phyloP scores from a whole-genome alignment of 2,113 vertebrate species.

The Forbesichthys papilliferus region DNA sequence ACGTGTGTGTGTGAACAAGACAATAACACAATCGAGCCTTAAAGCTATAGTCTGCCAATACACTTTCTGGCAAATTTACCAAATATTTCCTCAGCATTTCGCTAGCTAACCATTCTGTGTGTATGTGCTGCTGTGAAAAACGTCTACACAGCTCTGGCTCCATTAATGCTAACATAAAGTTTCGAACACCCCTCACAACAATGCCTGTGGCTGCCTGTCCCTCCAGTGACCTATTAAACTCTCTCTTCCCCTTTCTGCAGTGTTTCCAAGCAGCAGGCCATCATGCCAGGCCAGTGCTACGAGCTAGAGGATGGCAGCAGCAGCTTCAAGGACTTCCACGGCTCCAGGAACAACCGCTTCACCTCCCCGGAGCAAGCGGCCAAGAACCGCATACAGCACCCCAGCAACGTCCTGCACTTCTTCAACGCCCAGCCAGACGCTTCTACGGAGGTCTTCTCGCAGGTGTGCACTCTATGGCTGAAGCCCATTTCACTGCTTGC shows the following conservation, averaged over 20 bases:
- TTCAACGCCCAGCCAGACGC: slow-evolving; percentile 92
- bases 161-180: too few species aligned
- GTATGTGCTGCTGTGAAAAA: too few species aligned
- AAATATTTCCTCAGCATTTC: too few species aligned
- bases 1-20: too few species aligned
- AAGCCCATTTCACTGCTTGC: too few species aligned
- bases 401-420: slow-evolving; percentile 93
- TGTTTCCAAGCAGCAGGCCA: slow-evolving; percentile 93
- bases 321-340: slow-evolving; percentile 94
- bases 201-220: too few species aligned
- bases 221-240: not conserved
- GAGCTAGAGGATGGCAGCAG: slow-evolving; percentile 88
- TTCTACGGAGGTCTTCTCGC: slow-evolving; percentile 84
- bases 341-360: slow-evolving; percentile 93
- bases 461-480: slow-evolving; percentile 69
- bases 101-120: too few species aligned
- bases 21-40: too few species aligned
- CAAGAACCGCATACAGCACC: slow-evolving; percentile 96
- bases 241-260: slow-evolving; percentile 54
- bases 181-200: too few species aligned
- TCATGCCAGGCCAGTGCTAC: slow-evolving; percentile 92
- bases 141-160: too few species aligned
- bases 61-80: too few species aligned
- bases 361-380: slow-evolving; percentile 91
- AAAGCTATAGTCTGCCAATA: too few species aligned